Percentiles rank a stretch among this genome's conserved stretches.
Evolutionary conservation across 1,140 invertebrate genomes (phyloP).

Genomic region (Leptinotarsa texana): DNA sequence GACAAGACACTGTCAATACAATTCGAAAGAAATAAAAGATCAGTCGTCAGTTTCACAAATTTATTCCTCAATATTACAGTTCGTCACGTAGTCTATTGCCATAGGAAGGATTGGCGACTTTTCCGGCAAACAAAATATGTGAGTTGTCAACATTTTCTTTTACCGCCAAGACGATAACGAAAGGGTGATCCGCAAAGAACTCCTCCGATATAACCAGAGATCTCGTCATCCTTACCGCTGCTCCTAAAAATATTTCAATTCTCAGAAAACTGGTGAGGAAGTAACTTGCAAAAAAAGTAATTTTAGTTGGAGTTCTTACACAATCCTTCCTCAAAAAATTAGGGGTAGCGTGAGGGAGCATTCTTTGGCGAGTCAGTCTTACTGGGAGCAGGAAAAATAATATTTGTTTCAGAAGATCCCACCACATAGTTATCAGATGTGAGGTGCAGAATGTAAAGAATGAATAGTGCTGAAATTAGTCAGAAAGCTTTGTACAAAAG

Average conservation of each 20-base stretch:
- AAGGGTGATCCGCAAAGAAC: slow-evolving; percentile 31
- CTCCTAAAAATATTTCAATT: slow-evolving; percentile 12
- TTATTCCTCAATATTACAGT: neutral
- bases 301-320: no score
- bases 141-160: neutral
- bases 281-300: no score
- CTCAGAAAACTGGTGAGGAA: no score
- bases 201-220: neutral
- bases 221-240: neutral
- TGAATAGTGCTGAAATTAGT: no score
- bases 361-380: no score
- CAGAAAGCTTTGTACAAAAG: no score
- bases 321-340: no score
- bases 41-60: neutral
- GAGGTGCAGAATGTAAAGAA: no score
- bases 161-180: slow-evolving; percentile 23
- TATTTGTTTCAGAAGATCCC: no score
- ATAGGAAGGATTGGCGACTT: slow-evolving; percentile 17
- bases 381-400: no score
- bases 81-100: neutral
- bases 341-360: no score
- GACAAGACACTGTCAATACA: neutral
- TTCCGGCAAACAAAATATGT: slow-evolving; percentile 28
- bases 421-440: no score
- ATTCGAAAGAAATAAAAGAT: neutral